Conservation (phyloP, 2,888 invertebrate species). For the Mythimna impura region DNA sequence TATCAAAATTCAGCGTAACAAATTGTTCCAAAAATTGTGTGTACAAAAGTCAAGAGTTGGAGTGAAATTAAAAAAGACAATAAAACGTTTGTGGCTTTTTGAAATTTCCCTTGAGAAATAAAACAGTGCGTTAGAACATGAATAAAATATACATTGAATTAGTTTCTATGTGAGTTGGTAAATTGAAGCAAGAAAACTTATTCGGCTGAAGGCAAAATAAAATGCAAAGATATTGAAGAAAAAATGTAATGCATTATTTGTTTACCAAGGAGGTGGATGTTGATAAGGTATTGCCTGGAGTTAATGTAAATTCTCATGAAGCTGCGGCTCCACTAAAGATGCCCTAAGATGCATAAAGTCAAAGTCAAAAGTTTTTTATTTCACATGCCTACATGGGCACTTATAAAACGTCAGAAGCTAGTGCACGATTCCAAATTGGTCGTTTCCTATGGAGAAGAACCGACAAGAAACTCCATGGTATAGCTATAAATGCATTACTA, state of each 20-base stretch:
- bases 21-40: slow-evolving; percentile 20
- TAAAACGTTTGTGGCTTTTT: slow-evolving; percentile 51
- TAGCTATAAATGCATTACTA: too few species aligned
- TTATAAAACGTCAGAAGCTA: too few species aligned
- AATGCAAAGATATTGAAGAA: background rate
- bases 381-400: too few species aligned
- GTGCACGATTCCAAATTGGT: too few species aligned
- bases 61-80: slow-evolving; percentile 54
- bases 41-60: slow-evolving; percentile 40
- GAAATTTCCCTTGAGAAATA: slow-evolving; percentile 52
- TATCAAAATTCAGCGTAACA: slow-evolving; percentile 23
- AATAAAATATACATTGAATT: slow-evolving; percentile 53
- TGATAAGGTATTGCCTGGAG: too few species aligned
- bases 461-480: too few species aligned
- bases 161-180: slow-evolving; percentile 28
- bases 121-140: slow-evolving; percentile 43
- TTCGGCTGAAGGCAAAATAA: slow-evolving; percentile 2
- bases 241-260: background rate
- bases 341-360: too few species aligned
- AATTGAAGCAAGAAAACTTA: slow-evolving; percentile 10
- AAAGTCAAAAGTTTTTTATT: too few species aligned
- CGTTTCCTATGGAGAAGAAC: too few species aligned
- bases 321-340: too few species aligned
- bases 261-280: background rate
- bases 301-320: too few species aligned